A percentile compares a stretch with the other conserved stretches of the same genome.
phyloP scores from a whole-genome alignment of 2,888 invertebrate genomes.

The Lasius platythorax region DNA sequence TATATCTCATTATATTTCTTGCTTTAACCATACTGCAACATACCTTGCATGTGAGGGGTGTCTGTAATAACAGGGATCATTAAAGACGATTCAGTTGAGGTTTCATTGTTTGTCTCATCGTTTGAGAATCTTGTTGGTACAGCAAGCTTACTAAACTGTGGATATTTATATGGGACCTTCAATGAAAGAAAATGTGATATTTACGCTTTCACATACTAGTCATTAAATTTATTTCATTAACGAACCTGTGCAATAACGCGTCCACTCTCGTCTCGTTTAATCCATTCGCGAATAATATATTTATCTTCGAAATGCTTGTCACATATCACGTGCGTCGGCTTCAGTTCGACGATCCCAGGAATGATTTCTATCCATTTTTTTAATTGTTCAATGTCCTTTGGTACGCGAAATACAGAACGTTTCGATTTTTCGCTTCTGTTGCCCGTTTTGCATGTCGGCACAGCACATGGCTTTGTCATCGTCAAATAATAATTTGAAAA shows the following conservation, averaged over 20 bases:
- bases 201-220: neutral
- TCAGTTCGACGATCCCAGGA: neutral
- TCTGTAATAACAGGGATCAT: too few relatives aligned
- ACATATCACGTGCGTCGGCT: neutral
- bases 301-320: neutral
- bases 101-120: too few relatives aligned
- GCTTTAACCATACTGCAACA: too few relatives aligned
- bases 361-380: neutral
- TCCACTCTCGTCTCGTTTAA: neutral
- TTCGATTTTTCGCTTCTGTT: too few relatives aligned
- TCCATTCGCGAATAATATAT: slow-evolving; percentile 5
- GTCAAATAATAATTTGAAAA: too few relatives aligned
- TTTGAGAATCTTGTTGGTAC: too few relatives aligned
- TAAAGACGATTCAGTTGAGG: too few relatives aligned
- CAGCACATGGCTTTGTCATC: neutral
- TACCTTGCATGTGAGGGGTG: too few relatives aligned
- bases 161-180: too few relatives aligned
- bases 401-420: neutral
- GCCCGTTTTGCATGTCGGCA: neutral
- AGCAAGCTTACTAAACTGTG: too few relatives aligned
- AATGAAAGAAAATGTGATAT: too few relatives aligned
- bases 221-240: neutral
- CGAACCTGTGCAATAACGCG: neutral
- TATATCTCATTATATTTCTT: too few relatives aligned
- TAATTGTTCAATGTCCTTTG: neutral